phyloP scores from a whole-genome alignment of 2,888 invertebrate genomes.

The Caenorhabditis sp. region DNA sequence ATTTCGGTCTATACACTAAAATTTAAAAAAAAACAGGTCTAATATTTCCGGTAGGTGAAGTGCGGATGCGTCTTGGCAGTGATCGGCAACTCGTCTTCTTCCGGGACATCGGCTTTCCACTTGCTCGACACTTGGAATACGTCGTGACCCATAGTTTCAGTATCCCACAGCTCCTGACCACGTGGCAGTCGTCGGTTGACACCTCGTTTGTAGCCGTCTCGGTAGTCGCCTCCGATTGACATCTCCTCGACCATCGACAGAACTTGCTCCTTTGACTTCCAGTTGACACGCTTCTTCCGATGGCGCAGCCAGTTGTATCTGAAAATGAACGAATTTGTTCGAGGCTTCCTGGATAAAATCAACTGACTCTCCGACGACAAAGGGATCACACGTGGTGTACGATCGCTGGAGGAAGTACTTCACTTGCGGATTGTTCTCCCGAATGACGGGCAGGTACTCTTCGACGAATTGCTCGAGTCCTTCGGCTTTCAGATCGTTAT shows the following conservation, averaged over 20 bases:
- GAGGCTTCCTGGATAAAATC: not conserved
- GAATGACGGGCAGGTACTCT: slow-evolving; percentile 78
- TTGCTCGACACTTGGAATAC: slow-evolving; percentile 79
- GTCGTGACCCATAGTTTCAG: slow-evolving; percentile 82
- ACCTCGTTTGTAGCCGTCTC: slow-evolving; percentile 75
- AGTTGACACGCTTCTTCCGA: slow-evolving; percentile 74
- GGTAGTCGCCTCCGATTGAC: slow-evolving; percentile 80
- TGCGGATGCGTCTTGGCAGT: slow-evolving; percentile 77
- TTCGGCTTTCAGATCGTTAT: slow-evolving; percentile 77
- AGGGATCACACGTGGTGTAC: slow-evolving; percentile 80
- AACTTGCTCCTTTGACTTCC: slow-evolving; percentile 78
- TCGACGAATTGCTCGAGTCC: slow-evolving; percentile 81
- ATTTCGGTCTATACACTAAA: slow-evolving; percentile 30
- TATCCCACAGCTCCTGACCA: slow-evolving; percentile 81
- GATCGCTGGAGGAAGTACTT: slow-evolving; percentile 57
- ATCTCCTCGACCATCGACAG: slow-evolving; percentile 81
- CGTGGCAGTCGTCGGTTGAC: slow-evolving; percentile 78
- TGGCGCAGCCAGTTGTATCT: slow-evolving; percentile 74
- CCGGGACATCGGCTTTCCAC: slow-evolving; percentile 78
- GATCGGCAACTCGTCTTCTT: slow-evolving; percentile 64
- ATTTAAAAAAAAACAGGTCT: slow-evolving; percentile 6
- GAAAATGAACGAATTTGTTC: slow-evolving; percentile 7
- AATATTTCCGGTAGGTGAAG: slow-evolving; percentile 75
- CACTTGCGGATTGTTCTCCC: slow-evolving; percentile 67
- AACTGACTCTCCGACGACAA: slow-evolving; percentile 80